Conservation (phyloP, 2,888 invertebrate genomes). For the Blastobasis lacticolella region DNA sequence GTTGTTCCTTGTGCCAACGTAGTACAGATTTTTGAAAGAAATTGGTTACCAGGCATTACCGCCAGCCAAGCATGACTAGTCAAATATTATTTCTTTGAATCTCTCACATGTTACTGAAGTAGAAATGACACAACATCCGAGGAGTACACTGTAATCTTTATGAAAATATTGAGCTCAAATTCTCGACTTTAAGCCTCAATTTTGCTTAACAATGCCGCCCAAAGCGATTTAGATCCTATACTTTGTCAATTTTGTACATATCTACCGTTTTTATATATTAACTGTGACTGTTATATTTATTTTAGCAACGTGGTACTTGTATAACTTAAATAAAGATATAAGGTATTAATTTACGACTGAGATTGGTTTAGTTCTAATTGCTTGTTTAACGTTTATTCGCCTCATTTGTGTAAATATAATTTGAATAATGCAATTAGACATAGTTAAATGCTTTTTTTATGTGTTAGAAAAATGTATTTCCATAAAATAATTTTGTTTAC, state of each 20-base stretch:
- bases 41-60: slow-evolving; percentile 24
- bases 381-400: slow-evolving; percentile 2
- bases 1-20: slow-evolving; percentile 30
- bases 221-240: background rate
- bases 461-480: slow-evolving; percentile 39
- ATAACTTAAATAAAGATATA: background rate
- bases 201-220: slow-evolving; percentile 1
- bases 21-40: slow-evolving; percentile 20
- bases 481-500: slow-evolving; percentile 37
- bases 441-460: slow-evolving; percentile 50
- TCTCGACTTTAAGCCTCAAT: background rate
- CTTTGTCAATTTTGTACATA: slow-evolving; percentile 21
- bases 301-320: background rate
- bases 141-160: background rate
- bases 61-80: slow-evolving; percentile 39
- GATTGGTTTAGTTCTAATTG: background rate
- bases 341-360: background rate
- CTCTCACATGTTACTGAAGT: background rate
- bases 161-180: background rate
- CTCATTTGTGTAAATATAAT: slow-evolving; percentile 6
- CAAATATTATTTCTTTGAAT: slow-evolving; percentile 13
- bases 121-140: background rate
- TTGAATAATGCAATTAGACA: slow-evolving; percentile 40
- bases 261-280: slow-evolving; percentile 6
- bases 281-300: slow-evolving; percentile 1